Evolutionary conservation across 2,888 invertebrate species (phyloP), one percentile per base, ranked within the genome.

Genomic region (Drosophila silvestris): DNA sequence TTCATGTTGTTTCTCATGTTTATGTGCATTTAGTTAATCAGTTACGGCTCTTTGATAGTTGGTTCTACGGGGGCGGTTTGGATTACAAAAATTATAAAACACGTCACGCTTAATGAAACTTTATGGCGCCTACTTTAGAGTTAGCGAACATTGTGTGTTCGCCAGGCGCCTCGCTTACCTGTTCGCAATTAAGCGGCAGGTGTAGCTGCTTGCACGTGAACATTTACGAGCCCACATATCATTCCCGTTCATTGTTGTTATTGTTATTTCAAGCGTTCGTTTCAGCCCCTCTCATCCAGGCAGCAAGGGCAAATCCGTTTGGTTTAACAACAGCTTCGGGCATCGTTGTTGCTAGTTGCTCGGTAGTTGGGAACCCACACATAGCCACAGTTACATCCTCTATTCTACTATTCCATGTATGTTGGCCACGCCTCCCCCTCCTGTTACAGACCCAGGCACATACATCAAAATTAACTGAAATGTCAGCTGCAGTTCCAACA

Each of bases 41-140:
- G 85, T 84, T 84, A 87, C 78, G 87, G 83, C 71, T 73, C 63
- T 81, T 76, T 80, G 66, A 62, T 77, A 71, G 71, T 56, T 64
- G 56, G 62, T 66, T 66, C 57, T 28, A 14, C 37, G 56, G 61
- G 77, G 75, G 77, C 67, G 74, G 64, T 79, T 77, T 79, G 74
- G 62, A 78, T 77, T 77, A 77, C 74, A 65, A 66, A 72, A 77
- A 77, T 73, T 70, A 77, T 70, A 74, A 81, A 81, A 85, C 74
- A 83, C 91, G 87, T 90, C 90, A 88, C 84, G 87, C 74, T 76
- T 91, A 88, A 88, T 88, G 91, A 91, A 91, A 91, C 89, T 91
- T 90, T 79, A 90, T 90, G 77, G 91, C 79, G 81, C 77, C 72
- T 81, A 74, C 68, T 74, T 74, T 74, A 58, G 51, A 70, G 51